Percentiles rank a stretch among this genome's conserved stretches.
Conservation (phyloP, 2,113 vertebrate species). For the Eretmochelys imbricata region DNA sequence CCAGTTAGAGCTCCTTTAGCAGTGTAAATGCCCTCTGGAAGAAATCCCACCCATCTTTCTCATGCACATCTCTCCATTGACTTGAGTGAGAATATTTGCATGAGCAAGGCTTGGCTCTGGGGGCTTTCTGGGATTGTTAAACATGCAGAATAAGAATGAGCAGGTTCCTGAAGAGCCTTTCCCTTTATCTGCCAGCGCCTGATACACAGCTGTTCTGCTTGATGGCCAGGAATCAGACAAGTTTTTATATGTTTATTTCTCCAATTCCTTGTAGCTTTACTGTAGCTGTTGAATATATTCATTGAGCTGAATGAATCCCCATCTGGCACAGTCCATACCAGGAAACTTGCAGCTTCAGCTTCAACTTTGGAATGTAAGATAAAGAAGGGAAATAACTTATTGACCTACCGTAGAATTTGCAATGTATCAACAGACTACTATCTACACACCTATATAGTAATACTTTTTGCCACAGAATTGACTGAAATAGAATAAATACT, state of each 20-base stretch:
- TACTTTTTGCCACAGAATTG: background rate
- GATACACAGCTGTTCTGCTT: background rate
- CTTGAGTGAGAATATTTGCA: background rate
- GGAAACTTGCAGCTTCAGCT: constrained; percentile 44
- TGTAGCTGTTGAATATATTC: constrained; percentile 53
- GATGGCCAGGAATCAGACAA: background rate
- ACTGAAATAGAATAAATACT: background rate
- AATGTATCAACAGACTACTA: accelerated
- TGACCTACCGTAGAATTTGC: constrained; percentile 2
- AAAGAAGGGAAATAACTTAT: constrained; percentile 28
- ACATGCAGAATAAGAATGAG: background rate
- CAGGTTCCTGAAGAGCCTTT: background rate
- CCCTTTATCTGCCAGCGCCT: background rate
- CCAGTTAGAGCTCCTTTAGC: background rate
- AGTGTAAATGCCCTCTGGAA: background rate
- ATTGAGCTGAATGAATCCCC: constrained; percentile 52
- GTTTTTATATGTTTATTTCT: background rate
- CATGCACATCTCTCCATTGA: background rate
- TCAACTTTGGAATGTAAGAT: constrained; percentile 49
- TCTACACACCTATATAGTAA: background rate
- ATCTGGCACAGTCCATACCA: constrained; percentile 40
- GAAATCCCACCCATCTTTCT: background rate
- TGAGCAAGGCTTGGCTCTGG: background rate
- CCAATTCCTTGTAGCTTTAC: background rate
- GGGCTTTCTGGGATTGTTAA: background rate